Conservation (phyloP, 2,797 vertebrate genomes). For the Falco peregrinus region DNA sequence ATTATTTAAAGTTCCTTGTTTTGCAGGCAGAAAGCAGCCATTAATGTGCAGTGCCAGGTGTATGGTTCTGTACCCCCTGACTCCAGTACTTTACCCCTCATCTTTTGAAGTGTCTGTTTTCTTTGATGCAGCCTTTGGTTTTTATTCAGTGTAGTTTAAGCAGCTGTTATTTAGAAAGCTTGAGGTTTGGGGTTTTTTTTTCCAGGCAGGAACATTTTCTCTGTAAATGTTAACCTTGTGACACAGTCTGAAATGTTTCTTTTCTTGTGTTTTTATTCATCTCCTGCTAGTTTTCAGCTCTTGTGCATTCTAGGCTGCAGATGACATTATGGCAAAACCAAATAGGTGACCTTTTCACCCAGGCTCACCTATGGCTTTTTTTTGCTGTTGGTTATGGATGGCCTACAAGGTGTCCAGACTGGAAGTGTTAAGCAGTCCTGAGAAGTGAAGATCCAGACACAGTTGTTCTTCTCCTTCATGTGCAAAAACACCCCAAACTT, state of each 20-base stretch:
- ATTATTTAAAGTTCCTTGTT: slow-evolving; percentile 54
- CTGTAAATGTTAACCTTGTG: slow-evolving; percentile 21
- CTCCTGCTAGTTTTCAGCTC: not conserved
- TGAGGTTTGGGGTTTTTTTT: not conserved
- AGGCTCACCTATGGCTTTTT: not conserved
- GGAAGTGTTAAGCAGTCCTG: not conserved
- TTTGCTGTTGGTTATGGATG: not conserved
- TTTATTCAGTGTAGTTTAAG: not conserved
- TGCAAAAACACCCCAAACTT: not conserved
- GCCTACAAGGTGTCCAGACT: not conserved
- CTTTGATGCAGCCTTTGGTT: not conserved
- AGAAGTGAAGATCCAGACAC: not conserved
- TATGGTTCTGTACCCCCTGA: not conserved
- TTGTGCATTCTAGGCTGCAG: not conserved
- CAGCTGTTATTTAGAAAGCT: not conserved
- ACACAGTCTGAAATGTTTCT: not conserved
- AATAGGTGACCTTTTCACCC: not conserved
- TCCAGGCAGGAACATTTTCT: slow-evolving; percentile 3
- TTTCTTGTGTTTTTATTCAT: slow-evolving; percentile 12
- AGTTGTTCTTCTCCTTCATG: not conserved
- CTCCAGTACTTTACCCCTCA: not conserved
- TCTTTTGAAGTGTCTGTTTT: not conserved
- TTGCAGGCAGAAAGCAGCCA: not conserved
- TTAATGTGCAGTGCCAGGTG: not conserved
- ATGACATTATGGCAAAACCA: not conserved